These are phyloP conservation scores for Spatulosminthurus flaviceps DNA, from an alignment of 2,888 invertebrate genomes.

Conservation along the genomic window DNA sequence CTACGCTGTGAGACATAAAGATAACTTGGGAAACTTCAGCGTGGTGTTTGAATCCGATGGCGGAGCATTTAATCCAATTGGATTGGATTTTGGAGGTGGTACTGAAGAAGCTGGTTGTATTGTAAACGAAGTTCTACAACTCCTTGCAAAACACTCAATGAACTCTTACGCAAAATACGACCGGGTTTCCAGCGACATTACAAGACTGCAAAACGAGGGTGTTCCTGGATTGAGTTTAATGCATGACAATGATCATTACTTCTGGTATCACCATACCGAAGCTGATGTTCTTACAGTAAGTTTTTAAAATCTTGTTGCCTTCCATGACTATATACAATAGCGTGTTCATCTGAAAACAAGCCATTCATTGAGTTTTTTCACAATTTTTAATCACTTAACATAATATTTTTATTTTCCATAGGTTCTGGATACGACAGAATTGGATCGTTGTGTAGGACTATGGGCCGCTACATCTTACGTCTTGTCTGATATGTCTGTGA, in stretches of 20 bases:
- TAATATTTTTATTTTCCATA: background rate
- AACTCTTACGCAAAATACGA: conserved; percentile 71
- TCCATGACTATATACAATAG: too few relatives aligned
- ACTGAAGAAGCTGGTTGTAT: conserved; percentile 74
- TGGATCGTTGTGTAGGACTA: conserved; percentile 79
- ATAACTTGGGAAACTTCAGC: conserved; percentile 73
- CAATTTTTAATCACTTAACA: too few relatives aligned
- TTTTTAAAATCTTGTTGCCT: background rate
- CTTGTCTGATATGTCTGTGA: too few relatives aligned
- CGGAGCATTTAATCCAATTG: conserved; percentile 77
- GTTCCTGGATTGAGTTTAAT: conserved; percentile 77
- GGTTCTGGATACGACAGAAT: conserved; percentile 62
- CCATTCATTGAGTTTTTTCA: background rate
- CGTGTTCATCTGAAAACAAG: too few relatives aligned
- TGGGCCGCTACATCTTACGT: conserved; percentile 81
- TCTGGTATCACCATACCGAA: conserved; percentile 79
- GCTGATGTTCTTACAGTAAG: conserved; percentile 70
- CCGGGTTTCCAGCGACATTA: conserved; percentile 76
- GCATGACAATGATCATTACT: conserved; percentile 77
- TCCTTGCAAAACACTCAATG: conserved; percentile 71
- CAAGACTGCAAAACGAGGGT: conserved; percentile 72
- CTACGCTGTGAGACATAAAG: conserved; percentile 71
- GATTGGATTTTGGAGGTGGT: conserved; percentile 76
- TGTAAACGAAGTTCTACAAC: conserved; percentile 74
- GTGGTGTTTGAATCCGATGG: conserved; percentile 85